phyloP scores from a whole-genome alignment of 2,888 invertebrate genomes.

The Hemaris fuciformis region DNA sequence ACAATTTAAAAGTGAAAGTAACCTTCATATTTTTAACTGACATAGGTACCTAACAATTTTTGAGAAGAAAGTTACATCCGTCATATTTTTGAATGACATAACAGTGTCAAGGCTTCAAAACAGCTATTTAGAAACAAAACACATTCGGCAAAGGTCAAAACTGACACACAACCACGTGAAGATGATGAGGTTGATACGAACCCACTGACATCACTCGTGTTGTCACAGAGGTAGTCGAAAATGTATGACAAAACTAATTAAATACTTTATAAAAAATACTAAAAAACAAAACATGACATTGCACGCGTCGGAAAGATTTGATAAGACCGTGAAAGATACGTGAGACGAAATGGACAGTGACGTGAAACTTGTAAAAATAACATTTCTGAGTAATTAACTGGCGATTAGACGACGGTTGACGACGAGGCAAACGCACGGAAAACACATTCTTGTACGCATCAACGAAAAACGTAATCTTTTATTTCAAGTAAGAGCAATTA shows the following conservation, averaged over 20 bases:
- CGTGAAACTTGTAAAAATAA: conserved; percentile 8
- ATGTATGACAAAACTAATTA: conserved; percentile 2
- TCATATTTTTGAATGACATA: conserved; percentile 1
- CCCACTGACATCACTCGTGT: background rate
- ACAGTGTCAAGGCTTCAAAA: background rate
- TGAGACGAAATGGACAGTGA: background rate
- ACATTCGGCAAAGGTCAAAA: conserved; percentile 5
- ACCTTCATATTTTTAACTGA: background rate
- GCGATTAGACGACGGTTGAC: background rate
- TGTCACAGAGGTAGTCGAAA: background rate
- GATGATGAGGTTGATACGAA: background rate
- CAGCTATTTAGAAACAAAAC: background rate
- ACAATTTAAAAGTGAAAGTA: background rate
- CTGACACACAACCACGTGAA: background rate
- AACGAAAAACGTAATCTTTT: background rate
- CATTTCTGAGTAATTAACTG: conserved; percentile 2
- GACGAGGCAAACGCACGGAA: background rate
- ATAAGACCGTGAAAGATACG: conserved; percentile 11
- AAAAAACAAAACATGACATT: background rate
- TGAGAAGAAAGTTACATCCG: background rate
- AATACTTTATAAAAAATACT: background rate
- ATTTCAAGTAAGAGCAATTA: background rate
- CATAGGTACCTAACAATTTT: background rate
- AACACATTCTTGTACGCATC: background rate
- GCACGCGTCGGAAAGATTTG: conserved; percentile 1